Percentiles rank a stretch among this genome's conserved stretches.
Evolutionary conservation across 2,113 vertebrate species (phyloP).

Genomic region (Ochotona princeps): DNA sequence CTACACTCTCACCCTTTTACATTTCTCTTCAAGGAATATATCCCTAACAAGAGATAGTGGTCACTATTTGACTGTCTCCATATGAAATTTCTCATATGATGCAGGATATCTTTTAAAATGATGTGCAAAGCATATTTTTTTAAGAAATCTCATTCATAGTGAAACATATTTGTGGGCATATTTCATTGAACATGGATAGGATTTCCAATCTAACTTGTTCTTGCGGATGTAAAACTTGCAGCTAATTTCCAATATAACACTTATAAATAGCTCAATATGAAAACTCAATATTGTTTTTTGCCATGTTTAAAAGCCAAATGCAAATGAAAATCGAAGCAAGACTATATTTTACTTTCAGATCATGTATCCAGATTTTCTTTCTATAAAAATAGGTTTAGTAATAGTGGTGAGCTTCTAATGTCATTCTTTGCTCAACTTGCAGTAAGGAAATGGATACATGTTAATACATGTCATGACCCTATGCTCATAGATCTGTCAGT

Average conservation of each 20-base stretch:
- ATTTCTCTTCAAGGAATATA: constrained; percentile 36
- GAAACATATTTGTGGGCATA: constrained; percentile 73
- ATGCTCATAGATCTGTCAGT: background rate
- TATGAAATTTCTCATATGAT: constrained; percentile 61
- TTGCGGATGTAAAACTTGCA: constrained; percentile 71
- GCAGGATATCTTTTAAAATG: constrained; percentile 69
- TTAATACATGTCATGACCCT: background rate
- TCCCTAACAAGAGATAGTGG: background rate
- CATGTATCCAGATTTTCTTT: background rate
- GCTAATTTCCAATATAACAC: constrained; percentile 78
- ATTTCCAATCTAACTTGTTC: constrained; percentile 72
- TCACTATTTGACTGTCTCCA: constrained; percentile 53
- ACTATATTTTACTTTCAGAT: constrained; percentile 58
- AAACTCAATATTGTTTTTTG: constrained; percentile 75
- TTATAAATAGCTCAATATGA: constrained; percentile 76
- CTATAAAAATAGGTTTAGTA: background rate
- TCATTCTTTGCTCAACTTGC: constrained; percentile 27
- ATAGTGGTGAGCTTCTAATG: background rate
- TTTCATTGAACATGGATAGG: constrained; percentile 75
- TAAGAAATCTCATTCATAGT: constrained; percentile 75
- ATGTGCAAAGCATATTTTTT: constrained; percentile 70
- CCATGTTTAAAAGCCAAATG: constrained; percentile 80
- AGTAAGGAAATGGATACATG: background rate
- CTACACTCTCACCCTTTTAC: constrained; percentile 38
- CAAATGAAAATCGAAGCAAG: constrained; percentile 69